Percentiles rank a stretch among this genome's conserved stretches.
Conservation (phyloP, 30 jellyfish, hydroid and myxozoan genomes). For the Nemopilema nomurai region DNA sequence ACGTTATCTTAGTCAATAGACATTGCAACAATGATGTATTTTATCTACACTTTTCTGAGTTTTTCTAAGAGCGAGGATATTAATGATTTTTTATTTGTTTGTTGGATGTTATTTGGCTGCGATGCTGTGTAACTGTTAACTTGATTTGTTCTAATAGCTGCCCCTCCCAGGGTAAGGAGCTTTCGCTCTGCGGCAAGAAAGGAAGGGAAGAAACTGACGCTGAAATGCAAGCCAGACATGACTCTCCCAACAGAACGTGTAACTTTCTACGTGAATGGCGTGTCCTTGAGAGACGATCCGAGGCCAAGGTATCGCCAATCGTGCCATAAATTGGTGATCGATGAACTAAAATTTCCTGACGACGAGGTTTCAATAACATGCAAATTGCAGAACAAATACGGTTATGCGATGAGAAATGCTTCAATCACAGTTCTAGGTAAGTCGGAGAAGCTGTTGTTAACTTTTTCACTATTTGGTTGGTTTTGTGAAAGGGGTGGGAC, state of each 20-base stretch:
- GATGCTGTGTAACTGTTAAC: background rate
- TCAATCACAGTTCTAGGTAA: conserved; percentile 63
- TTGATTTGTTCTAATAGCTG: background rate
- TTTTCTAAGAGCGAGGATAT: too few relatives aligned
- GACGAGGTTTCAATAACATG: conserved; percentile 69
- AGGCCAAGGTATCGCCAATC: conserved; percentile 9
- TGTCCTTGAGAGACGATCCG: conserved; percentile 14
- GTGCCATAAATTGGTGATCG: conserved; percentile 56
- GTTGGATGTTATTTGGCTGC: background rate
- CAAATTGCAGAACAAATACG: conserved; percentile 63
- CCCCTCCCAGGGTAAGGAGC: conserved; percentile 26
- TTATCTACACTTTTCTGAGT: background rate
- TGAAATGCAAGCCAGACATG: conserved; percentile 34
- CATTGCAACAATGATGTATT: too few relatives aligned
- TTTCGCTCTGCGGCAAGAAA: conserved; percentile 6
- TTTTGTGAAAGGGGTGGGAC: too few relatives aligned
- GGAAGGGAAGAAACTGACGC: conserved; percentile 37
- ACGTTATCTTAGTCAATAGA: too few relatives aligned
- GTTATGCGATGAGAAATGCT: conserved; percentile 63
- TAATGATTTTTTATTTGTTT: too few relatives aligned
- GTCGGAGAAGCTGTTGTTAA: too few relatives aligned
- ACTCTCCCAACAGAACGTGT: conserved; percentile 35
- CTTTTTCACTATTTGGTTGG: too few relatives aligned
- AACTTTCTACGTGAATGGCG: conserved; percentile 45
- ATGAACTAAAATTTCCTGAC: conserved; percentile 61